Percentiles rank a stretch among this genome's conserved stretches.
Conservation (phyloP, 2,797 vertebrate genomes). For the Bucorvus abyssinicus region DNA sequence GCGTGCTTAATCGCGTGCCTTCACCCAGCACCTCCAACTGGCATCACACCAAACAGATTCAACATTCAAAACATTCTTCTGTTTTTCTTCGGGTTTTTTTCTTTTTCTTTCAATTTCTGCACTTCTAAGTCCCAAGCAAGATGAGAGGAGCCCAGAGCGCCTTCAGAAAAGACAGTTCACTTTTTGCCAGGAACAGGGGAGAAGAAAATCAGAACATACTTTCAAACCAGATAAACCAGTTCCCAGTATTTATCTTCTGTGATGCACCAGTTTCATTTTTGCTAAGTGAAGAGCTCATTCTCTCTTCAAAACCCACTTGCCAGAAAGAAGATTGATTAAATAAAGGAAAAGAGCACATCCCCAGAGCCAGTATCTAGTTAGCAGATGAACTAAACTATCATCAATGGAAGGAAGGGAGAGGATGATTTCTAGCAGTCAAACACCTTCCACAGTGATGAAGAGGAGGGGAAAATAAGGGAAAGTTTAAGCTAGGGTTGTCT, state of each 20-base stretch:
- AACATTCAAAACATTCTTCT: neutral
- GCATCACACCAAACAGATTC: conserved; percentile 8
- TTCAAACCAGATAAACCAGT: conserved; percentile 57
- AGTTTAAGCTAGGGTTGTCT: neutral
- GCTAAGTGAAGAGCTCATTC: neutral
- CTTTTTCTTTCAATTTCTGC: neutral
- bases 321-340: neutral
- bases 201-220: neutral
- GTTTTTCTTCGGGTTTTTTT: neutral
- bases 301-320: neutral
- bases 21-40: conserved; percentile 16
- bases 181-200: neutral
- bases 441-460: neutral
- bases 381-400: neutral
- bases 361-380: neutral
- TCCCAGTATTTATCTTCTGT: conserved; percentile 43
- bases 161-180: neutral
- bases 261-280: conserved; percentile 14
- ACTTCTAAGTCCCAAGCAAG: neutral
- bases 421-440: neutral
- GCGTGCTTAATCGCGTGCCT: neutral
- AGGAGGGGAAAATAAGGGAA: rapidly evolving
- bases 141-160: neutral
- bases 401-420: neutral
- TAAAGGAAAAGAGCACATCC: neutral